Evolutionary conservation across 1,140 invertebrate genomes (phyloP).

Genomic region (Sitobion miscanthi): DNA sequence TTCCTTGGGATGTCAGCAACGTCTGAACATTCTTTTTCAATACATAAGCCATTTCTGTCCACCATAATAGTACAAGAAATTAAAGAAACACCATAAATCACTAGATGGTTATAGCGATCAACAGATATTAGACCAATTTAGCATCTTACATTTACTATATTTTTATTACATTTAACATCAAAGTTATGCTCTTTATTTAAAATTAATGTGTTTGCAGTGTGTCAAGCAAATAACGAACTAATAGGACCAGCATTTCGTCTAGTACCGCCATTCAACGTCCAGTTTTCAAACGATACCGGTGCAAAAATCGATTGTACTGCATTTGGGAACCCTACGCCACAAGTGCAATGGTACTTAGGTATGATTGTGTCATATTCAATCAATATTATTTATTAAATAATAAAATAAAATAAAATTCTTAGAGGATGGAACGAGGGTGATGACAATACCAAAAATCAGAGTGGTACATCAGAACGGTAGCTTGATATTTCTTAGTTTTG

Average conservation of each 20-base stretch:
- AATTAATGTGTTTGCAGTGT: slow-evolving; percentile 29
- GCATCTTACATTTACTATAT: not conserved
- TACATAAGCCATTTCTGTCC: not conserved
- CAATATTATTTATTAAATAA: not conserved
- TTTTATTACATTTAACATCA: not conserved
- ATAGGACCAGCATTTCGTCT: slow-evolving; percentile 78
- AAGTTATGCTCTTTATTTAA: not conserved
- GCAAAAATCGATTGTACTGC: slow-evolving; percentile 80
- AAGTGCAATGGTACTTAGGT: slow-evolving; percentile 75
- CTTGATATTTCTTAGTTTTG: slow-evolving; percentile 64
- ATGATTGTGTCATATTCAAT: not conserved
- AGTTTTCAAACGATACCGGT: slow-evolving; percentile 85
- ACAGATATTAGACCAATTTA: not conserved
- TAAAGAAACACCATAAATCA: not conserved
- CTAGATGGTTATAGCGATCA: not conserved
- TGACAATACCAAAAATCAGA: slow-evolving; percentile 58
- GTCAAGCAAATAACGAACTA: slow-evolving; percentile 66
- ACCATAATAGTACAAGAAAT: not conserved
- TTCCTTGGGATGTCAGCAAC: not conserved
- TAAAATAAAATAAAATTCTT: not conserved
- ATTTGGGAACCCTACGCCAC: slow-evolving; percentile 76
- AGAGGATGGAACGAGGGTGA: slow-evolving; percentile 59
- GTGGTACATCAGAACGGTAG: slow-evolving; percentile 63
- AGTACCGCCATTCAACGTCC: slow-evolving; percentile 80
- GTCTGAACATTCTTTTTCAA: not conserved